These are phyloP conservation scores for Malurus alboscapulatus DNA, from an alignment of 2,113 vertebrate genomes.

Conservation along the genomic window DNA sequence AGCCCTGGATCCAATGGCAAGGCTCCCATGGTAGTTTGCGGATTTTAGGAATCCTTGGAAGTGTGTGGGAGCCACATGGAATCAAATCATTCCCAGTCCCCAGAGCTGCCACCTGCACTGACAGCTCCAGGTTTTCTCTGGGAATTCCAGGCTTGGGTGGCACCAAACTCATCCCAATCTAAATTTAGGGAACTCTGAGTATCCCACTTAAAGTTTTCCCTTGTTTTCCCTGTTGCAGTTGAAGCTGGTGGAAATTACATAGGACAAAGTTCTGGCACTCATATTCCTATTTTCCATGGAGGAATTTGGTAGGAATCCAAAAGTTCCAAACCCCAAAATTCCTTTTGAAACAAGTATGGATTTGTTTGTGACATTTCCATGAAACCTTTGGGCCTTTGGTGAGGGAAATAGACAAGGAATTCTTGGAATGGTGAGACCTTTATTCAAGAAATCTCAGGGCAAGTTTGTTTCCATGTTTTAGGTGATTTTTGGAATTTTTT, in stretches of 20 bases:
- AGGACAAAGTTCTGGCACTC: neutral
- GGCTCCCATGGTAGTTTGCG: neutral
- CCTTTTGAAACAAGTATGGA: neutral
- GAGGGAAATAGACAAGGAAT: neutral
- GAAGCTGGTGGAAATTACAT: neutral
- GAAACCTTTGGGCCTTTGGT: neutral
- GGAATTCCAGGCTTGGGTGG: neutral
- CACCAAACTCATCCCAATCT: too few species aligned
- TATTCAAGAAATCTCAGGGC: neutral
- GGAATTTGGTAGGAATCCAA: neutral
- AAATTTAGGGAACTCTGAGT: neutral
- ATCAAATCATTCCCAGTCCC: neutral
- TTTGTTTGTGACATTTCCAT: neutral
- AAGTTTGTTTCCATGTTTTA: rapidly evolving
- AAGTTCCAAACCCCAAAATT: neutral
- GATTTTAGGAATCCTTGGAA: neutral
- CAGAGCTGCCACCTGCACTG: rapidly evolving
- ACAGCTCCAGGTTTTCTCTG: neutral
- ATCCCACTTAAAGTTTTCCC: rapidly evolving
- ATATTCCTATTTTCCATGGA: rapidly evolving
- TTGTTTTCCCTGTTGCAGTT: rapidly evolving
- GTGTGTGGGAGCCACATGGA: neutral
- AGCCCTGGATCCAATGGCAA: neutral
- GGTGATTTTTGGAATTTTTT: neutral
- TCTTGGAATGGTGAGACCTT: neutral